These are phyloP conservation scores for Parnassius smintheus DNA, from an alignment of 2,888 invertebrate genomes.

Conservation along the genomic window DNA sequence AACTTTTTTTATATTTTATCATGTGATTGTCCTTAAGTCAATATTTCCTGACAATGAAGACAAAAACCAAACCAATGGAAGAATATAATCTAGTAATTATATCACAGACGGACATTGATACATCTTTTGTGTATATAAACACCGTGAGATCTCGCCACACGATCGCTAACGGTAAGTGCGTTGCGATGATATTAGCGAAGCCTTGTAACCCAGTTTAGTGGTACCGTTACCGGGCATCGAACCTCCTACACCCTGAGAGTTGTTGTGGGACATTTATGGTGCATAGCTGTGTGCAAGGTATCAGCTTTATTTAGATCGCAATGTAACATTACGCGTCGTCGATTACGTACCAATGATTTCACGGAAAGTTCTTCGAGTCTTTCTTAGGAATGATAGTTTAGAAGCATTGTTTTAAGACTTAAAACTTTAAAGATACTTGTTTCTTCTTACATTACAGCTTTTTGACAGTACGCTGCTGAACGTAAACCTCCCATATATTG, in stretches of 20 bases:
- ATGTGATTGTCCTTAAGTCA: too few relatives aligned
- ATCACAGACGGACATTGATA: constrained; percentile 38
- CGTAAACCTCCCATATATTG: too few relatives aligned
- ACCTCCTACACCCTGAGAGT: constrained; percentile 47
- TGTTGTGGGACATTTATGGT: constrained; percentile 42
- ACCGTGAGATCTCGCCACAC: constrained; percentile 46
- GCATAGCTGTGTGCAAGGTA: constrained; percentile 18
- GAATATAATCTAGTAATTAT: background rate
- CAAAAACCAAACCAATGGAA: too few relatives aligned
- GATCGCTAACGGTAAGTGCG: constrained; percentile 62
- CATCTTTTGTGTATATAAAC: constrained; percentile 45
- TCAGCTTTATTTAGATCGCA: constrained; percentile 21
- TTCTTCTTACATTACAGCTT: too few relatives aligned
- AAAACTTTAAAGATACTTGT: too few relatives aligned
- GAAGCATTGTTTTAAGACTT: too few relatives aligned
- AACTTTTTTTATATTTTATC: too few relatives aligned
- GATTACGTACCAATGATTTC: constrained; percentile 3
- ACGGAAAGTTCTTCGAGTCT: background rate
- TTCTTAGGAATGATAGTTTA: too few relatives aligned
- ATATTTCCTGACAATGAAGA: too few relatives aligned
- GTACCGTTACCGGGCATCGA: constrained; percentile 72
- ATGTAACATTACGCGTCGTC: constrained; percentile 6
- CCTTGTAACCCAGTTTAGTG: constrained; percentile 68
- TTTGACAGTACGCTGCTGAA: too few relatives aligned
- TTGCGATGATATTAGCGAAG: constrained; percentile 73